phyloP scores from a whole-genome alignment of 2,797 vertebrate species.

The Platalea minor region DNA sequence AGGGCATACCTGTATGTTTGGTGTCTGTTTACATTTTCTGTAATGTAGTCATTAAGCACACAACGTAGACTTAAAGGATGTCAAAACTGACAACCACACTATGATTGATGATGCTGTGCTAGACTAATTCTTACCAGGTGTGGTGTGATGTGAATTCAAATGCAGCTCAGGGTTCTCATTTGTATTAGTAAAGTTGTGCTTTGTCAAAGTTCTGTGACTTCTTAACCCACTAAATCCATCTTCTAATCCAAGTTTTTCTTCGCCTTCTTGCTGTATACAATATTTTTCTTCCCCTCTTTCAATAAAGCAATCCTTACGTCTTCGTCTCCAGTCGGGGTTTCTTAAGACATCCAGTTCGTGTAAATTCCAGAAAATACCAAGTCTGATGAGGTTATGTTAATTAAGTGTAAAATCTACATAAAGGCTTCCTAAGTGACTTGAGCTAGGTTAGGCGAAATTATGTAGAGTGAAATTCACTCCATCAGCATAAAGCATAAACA shows the following conservation, averaged over 20 bases:
- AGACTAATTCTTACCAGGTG: conserved; percentile 87
- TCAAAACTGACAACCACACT: conserved; percentile 81
- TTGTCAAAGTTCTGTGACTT: conserved; percentile 73
- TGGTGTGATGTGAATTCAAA: conserved; percentile 83
- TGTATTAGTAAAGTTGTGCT: conserved; percentile 78
- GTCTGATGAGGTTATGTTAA: conserved; percentile 56
- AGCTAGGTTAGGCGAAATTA: conserved; percentile 32
- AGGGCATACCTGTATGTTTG: conserved; percentile 76
- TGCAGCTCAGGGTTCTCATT: conserved; percentile 75
- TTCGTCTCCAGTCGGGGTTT: background rate
- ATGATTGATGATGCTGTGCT: conserved; percentile 84
- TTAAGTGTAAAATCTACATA: conserved; percentile 61
- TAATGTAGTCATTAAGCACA: conserved; percentile 83
- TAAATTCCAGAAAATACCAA: conserved; percentile 43
- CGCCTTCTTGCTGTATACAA: background rate
- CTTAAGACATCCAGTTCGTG: conserved; percentile 10
- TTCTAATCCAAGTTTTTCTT: conserved; percentile 66
- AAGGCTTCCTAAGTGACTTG: conserved; percentile 50
- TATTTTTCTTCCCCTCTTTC: conserved; percentile 23
- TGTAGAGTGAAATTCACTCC: conserved; percentile 42
- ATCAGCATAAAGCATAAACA: conserved; percentile 60
- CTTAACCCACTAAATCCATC: conserved; percentile 70
- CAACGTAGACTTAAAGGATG: conserved; percentile 80
- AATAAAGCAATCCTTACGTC: background rate
- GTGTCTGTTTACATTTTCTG: conserved; percentile 86